Conservation (phyloP, 2,113 vertebrate species). For the Ceuthmochares aereus region DNA sequence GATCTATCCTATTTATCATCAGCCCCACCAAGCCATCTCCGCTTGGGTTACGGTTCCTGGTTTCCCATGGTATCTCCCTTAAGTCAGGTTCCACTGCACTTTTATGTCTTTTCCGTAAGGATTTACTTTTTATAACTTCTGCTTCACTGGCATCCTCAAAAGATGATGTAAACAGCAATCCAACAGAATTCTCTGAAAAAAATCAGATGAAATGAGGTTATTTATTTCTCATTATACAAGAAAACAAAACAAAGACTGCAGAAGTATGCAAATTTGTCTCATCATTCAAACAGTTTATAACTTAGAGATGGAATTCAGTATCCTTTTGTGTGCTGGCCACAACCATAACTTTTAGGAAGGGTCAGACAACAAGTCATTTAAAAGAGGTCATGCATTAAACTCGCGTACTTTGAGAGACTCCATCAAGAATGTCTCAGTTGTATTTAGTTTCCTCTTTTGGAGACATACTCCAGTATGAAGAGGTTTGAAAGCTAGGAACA, state of each 20-base stretch:
- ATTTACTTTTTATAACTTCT: constrained; percentile 75
- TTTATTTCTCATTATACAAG: background rate
- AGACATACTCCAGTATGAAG: background rate
- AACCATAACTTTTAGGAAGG: background rate
- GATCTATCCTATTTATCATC: constrained; percentile 77
- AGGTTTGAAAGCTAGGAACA: background rate
- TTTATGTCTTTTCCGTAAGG: constrained; percentile 81
- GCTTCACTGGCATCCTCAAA: constrained; percentile 78
- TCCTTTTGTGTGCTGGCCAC: background rate
- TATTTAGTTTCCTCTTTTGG: background rate
- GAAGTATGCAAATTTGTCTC: background rate
- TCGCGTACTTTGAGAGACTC: background rate
- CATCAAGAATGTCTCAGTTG: background rate
- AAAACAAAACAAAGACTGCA: background rate
- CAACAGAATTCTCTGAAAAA: constrained; percentile 80
- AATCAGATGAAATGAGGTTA: background rate
- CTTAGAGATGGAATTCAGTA: background rate
- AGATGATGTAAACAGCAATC: constrained; percentile 84
- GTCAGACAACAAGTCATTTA: background rate
- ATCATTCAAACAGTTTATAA: background rate
- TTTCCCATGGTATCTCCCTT: constrained; percentile 78
- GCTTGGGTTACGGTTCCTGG: constrained; percentile 77
- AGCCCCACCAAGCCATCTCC: constrained; percentile 80
- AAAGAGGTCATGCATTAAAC: background rate
- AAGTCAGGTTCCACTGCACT: constrained; percentile 81